Base-by-base conservation (phyloP, 1,140 invertebrate genomes). In the Temnothorax nylanderi region DNA sequence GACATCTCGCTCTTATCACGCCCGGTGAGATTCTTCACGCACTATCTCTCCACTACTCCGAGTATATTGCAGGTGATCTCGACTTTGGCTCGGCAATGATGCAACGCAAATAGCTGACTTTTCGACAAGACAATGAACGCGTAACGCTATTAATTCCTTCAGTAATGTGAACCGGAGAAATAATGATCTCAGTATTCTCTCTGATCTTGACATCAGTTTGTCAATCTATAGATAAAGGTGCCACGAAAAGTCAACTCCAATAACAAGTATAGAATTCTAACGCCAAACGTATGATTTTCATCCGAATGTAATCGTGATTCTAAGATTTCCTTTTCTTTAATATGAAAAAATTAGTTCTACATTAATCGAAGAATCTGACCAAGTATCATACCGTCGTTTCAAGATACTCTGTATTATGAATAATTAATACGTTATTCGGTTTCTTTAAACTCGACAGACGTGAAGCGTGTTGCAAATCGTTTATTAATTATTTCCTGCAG, bases 1-100 rank as follows among this genome's bases (percentile, higher is more conserved):
- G 80, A 89, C 88, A 92, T 89, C 75, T 56, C 85, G 86, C 77
- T 90, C 87, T 92, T 93, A 93, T 90, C 88, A 64, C 56, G 69
- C 21, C 78, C 54, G 37, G 3, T 86, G 81, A 26, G 26, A 90
- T 89, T 89, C 87, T 65, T 58, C 56, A 32, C 64, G 56, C 78
- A 88, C 80, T 91, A 93, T 92, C 93, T 89, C 76, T 71, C 85
- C 80, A 72, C 84, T 89, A 90, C 80, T 71, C 54, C 78, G 91
- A 91, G 88, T 91, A 87, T 88, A 90, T 91, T 90, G 86, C 49
- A 58, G 41, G 60, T 60, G 91, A 74, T 92, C 91, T 93, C 92
- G 91, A 93, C 93, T 94, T 94, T 94, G 91, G 78, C 87, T 82
- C 81, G 62, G 37, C 62, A 32, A 80, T 44, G 87, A 92, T 87